phyloP scores from a whole-genome alignment of 1,140 invertebrate genomes.

The Bombus cullumanus region DNA sequence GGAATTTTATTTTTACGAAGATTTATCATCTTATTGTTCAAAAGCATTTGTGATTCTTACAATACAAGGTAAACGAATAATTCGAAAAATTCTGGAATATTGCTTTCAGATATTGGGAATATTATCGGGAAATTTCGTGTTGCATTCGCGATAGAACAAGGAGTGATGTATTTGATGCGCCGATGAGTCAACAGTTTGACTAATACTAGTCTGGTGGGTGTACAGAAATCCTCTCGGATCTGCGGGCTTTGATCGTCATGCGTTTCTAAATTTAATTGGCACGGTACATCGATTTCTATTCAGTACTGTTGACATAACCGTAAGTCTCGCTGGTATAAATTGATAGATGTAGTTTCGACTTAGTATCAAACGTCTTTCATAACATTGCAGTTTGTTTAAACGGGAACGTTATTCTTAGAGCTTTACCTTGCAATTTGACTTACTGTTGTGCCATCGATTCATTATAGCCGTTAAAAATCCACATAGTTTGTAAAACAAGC shows the following conservation, averaged over 20 bases:
- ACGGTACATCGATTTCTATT: background rate
- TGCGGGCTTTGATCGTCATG: background rate
- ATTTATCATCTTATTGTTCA: background rate
- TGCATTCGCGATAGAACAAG: background rate
- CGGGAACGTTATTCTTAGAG: background rate
- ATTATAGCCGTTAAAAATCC: background rate
- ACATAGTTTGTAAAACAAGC: background rate
- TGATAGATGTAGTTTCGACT: background rate
- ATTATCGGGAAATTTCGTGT: background rate
- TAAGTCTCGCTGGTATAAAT: background rate
- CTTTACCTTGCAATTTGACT: background rate
- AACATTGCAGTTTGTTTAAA: background rate
- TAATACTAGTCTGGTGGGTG: background rate
- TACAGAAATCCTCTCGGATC: background rate
- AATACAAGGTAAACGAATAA: background rate
- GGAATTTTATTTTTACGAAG: background rate
- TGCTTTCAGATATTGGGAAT: background rate
- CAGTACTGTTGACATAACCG: background rate
- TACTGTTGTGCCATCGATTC: background rate
- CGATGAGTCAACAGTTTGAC: background rate
- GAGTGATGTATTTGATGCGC: background rate
- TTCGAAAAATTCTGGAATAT: background rate
- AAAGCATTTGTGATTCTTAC: background rate
- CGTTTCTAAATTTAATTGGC: slow-evolving; percentile 1
- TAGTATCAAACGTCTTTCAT: background rate